A percentile compares a stretch with the other conserved stretches of the same genome.
These are phyloP conservation scores for Lepidocyrtoides sp. DNA, from an alignment of 2,888 invertebrate species.

Conservation along the genomic window DNA sequence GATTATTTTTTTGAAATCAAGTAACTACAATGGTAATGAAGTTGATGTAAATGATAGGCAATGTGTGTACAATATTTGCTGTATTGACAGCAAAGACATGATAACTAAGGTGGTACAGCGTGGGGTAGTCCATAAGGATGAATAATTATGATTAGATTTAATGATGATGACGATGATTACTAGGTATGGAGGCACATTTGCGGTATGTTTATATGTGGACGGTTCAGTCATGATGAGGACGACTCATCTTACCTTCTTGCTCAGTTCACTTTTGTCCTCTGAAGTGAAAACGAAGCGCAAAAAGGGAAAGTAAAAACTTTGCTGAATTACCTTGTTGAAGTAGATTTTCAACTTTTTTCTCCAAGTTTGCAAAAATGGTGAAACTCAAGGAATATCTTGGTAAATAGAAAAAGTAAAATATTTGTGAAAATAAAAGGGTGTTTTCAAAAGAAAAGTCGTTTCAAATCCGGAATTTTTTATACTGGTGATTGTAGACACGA, in stretches of 20 bases:
- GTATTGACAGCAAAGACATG: neutral
- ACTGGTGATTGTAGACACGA: conserved; percentile 29
- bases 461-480: neutral
- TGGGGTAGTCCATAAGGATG: conserved; percentile 28
- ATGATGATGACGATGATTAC: conserved; percentile 53
- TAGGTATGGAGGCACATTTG: conserved; percentile 5
- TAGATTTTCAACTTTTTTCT: neutral
- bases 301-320: conserved; percentile 59
- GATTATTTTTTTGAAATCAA: neutral
- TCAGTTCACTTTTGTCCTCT: conserved; percentile 65
- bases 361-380: conserved; percentile 68
- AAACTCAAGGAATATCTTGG: conserved; percentile 78
- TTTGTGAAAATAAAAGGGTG: neutral
- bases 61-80: neutral
- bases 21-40: conserved; percentile 11
- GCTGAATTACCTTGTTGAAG: neutral
- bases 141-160: conserved; percentile 71
- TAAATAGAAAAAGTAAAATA: conserved; percentile 27
- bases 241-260: conserved; percentile 8
- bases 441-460: neutral
- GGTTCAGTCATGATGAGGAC: conserved; percentile 13
- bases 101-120: neutral
- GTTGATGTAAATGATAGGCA: neutral
- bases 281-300: conserved; percentile 50
- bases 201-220: neutral